Percentiles rank a stretch among this genome's conserved stretches.
Evolutionary conservation across 2,888 invertebrate species (phyloP).

Genomic region (Pterostichus niger): DNA sequence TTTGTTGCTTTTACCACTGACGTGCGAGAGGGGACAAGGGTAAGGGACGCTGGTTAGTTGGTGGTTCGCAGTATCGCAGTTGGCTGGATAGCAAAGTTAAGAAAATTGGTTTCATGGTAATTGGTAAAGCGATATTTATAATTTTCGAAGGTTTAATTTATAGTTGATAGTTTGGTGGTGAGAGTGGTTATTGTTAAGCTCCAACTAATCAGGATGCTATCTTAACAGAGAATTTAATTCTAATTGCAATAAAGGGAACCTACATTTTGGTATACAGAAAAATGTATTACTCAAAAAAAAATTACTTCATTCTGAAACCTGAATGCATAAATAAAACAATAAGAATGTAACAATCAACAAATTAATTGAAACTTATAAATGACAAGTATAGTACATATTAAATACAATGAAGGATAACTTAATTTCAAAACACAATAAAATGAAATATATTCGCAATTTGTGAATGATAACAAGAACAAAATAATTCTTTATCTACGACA

Average conservation of each 20-base stretch:
- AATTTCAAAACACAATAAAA: neutral
- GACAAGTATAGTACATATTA: too few species aligned
- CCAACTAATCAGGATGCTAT: too few species aligned
- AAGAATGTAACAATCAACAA: too few species aligned
- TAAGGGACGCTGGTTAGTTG: neutral
- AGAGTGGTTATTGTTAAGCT: neutral
- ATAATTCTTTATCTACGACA: slow-evolving; percentile 38
- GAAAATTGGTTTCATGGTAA: slow-evolving; percentile 48
- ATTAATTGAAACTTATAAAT: too few species aligned
- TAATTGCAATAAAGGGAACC: too few species aligned
- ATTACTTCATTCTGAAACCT: too few species aligned
- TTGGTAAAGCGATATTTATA: slow-evolving; percentile 44
- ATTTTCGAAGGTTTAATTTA: slow-evolving; percentile 37
- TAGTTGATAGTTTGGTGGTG: slow-evolving; percentile 21
- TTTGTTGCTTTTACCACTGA: slow-evolving; percentile 11
- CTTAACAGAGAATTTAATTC: too few species aligned
- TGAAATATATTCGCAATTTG: slow-evolving; percentile 7
- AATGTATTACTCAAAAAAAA: too few species aligned
- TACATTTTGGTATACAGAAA: too few species aligned
- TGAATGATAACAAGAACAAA: neutral
- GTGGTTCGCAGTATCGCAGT: neutral
- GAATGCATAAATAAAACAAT: too few species aligned
- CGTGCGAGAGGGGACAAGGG: neutral
- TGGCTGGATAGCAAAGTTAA: neutral
- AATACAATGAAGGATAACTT: too few species aligned